Evolutionary conservation across 2,888 invertebrate genomes (phyloP).

Genomic region (Dascillus cervinus): DNA sequence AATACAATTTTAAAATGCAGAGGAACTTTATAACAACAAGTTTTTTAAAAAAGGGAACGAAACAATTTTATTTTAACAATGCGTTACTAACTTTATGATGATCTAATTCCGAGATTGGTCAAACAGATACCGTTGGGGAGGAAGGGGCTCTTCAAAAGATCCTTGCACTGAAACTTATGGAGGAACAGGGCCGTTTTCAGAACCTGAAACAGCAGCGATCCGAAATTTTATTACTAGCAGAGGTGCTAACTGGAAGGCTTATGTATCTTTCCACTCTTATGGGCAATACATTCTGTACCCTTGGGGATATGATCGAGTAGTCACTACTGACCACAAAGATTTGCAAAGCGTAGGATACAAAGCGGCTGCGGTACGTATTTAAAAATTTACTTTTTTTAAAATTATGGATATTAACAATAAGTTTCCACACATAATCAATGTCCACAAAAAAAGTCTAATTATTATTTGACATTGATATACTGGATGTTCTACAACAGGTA

Average conservation of each 20-base stretch:
- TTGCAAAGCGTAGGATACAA: conserved; percentile 61
- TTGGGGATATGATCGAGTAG: conserved; percentile 72
- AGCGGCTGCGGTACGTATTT: conserved; percentile 57
- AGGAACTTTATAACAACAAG: too few relatives aligned
- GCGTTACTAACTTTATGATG: too few relatives aligned
- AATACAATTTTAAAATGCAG: too few relatives aligned
- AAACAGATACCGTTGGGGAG: conserved; percentile 80
- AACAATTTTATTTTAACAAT: too few relatives aligned
- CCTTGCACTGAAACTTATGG: conserved; percentile 78
- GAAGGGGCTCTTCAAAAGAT: conserved; percentile 73
- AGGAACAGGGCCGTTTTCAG: conserved; percentile 74
- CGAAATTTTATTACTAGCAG: conserved; percentile 44
- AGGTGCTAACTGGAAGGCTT: conserved; percentile 56
- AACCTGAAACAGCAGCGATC: conserved; percentile 73
- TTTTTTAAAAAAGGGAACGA: too few relatives aligned
- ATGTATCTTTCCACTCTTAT: conserved; percentile 75
- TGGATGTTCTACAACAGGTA: too few relatives aligned
- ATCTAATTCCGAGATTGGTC: too few relatives aligned
- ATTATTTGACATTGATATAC: too few relatives aligned
- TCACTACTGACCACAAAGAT: conserved; percentile 63
- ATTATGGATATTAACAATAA: too few relatives aligned
- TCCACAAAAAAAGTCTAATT: too few relatives aligned
- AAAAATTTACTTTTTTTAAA: too few relatives aligned
- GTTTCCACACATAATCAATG: too few relatives aligned
- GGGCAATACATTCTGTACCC: conserved; percentile 81